These are phyloP conservation scores for Siderastrea radians DNA, from an alignment of 92 coral and sea anemone genomes.

Conservation along the genomic window DNA sequence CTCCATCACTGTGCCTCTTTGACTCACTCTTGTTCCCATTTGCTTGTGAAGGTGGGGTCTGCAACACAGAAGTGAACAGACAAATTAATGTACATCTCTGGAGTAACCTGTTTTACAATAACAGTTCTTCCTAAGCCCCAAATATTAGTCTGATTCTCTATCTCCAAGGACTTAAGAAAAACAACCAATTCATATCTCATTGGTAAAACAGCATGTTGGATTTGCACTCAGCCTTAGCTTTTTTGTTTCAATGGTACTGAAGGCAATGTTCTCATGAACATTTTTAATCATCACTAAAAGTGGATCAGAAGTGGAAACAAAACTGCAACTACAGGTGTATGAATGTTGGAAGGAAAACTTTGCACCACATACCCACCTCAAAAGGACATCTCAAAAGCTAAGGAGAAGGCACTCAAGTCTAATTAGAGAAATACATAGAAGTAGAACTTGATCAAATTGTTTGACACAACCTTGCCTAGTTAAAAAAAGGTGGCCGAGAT, in stretches of 20 bases:
- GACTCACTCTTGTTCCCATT: conserved; percentile 85
- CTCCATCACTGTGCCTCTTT: conserved; percentile 81
- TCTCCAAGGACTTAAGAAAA: not conserved
- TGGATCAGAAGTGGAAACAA: not conserved
- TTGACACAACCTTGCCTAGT: not conserved
- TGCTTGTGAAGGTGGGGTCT: conserved; percentile 80
- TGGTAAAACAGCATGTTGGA: not conserved
- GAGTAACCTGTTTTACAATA: not conserved
- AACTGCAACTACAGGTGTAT: not conserved
- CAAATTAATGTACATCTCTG: not conserved
- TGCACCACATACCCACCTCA: conserved; percentile 74
- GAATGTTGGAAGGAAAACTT: conserved; percentile 17
- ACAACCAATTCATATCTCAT: not conserved
- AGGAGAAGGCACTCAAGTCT: conserved; percentile 54
- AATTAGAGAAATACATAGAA: conserved; percentile 42
- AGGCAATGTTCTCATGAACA: no score
- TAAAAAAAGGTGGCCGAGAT: not conserved
- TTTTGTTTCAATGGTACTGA: no score
- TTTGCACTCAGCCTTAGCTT: no score
- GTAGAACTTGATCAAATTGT: conserved; percentile 50
- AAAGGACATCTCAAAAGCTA: conserved; percentile 58
- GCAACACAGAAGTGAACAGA: conserved; percentile 30
- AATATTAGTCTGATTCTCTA: no score
- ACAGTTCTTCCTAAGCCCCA: not conserved
- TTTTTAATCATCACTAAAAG: not conserved